Evolutionary conservation across 2,888 invertebrate genomes (phyloP).

Genomic region (Dasypogon diadema): DNA sequence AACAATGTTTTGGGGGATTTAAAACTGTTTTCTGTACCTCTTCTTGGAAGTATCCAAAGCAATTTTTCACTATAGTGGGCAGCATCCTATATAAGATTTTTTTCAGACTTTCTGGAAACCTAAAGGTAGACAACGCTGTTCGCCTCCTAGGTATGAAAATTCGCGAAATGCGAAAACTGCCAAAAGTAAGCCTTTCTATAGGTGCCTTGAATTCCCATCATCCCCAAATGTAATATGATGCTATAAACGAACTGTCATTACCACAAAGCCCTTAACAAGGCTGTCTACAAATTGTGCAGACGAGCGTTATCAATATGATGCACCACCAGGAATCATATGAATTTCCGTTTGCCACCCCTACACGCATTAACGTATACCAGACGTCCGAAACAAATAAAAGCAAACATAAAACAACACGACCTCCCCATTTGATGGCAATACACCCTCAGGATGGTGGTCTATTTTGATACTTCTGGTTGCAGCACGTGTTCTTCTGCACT

Average conservation of each 20-base stretch:
- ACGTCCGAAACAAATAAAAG: not conserved
- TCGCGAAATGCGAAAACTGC: too few species aligned
- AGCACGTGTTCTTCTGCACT: constrained; percentile 48
- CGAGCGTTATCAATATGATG: not conserved
- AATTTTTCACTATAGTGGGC: too few species aligned
- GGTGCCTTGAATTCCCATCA: too few species aligned
- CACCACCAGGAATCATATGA: constrained; percentile 18
- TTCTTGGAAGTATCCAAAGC: too few species aligned
- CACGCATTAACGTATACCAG: not conserved
- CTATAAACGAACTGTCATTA: constrained; percentile 49
- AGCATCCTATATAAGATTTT: too few species aligned
- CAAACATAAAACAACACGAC: constrained; percentile 32
- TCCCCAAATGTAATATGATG: constrained; percentile 48
- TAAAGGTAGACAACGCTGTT: too few species aligned
- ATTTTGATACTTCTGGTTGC: constrained; percentile 45
- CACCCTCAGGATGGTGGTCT: not conserved
- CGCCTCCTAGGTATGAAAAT: too few species aligned
- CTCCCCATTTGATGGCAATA: not conserved
- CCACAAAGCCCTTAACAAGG: constrained; percentile 43
- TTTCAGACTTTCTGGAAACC: too few species aligned
- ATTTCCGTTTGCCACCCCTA: not conserved
- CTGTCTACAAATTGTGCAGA: constrained; percentile 34
- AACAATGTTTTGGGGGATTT: too few species aligned
- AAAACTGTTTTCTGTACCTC: too few species aligned
- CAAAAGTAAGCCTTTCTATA: too few species aligned